These are phyloP conservation scores for Hylaea fasciaria DNA, from an alignment of 2,888 invertebrate genomes.

Conservation along the genomic window DNA sequence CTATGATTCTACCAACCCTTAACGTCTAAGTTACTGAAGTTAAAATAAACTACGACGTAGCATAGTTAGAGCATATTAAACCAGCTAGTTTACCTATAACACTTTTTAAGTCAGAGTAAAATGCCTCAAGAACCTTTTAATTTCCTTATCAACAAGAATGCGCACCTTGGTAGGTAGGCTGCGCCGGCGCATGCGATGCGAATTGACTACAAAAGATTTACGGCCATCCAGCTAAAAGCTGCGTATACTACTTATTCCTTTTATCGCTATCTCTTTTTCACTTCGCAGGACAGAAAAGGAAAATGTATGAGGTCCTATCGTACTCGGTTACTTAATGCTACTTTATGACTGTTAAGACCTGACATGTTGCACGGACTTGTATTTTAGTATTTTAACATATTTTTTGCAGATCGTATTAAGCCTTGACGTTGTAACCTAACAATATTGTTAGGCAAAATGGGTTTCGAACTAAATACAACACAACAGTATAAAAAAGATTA, in stretches of 20 bases:
- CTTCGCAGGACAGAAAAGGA: conserved; percentile 38
- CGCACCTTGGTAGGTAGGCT: conserved; percentile 45
- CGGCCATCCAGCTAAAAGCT: conserved; percentile 64
- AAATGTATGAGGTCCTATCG: conserved; percentile 36
- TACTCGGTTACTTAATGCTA: conserved; percentile 29
- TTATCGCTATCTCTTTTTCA: conserved; percentile 51
- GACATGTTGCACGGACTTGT: conserved; percentile 16
- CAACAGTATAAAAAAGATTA: too few species aligned
- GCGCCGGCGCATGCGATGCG: conserved; percentile 64
- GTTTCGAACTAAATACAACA: too few species aligned
- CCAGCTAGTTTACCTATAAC: too few species aligned
- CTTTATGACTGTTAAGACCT: conserved; percentile 24
- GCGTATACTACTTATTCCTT: conserved; percentile 65
- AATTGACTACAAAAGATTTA: conserved; percentile 72
- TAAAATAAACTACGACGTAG: too few species aligned
- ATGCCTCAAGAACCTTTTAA: conserved; percentile 14
- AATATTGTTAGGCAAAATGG: background rate
- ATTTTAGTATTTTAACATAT: conserved; percentile 9
- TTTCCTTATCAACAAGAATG: conserved; percentile 50
- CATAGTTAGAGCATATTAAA: too few species aligned
- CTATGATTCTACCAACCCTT: too few species aligned
- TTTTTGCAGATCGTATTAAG: background rate
- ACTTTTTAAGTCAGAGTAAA: too few species aligned
- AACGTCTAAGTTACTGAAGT: too few species aligned
- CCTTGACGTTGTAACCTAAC: background rate